A percentile compares a stretch with the other conserved stretches of the same genome.
phyloP scores from a whole-genome alignment of 2,888 invertebrate species.

The Herminia tarsipennalis region DNA sequence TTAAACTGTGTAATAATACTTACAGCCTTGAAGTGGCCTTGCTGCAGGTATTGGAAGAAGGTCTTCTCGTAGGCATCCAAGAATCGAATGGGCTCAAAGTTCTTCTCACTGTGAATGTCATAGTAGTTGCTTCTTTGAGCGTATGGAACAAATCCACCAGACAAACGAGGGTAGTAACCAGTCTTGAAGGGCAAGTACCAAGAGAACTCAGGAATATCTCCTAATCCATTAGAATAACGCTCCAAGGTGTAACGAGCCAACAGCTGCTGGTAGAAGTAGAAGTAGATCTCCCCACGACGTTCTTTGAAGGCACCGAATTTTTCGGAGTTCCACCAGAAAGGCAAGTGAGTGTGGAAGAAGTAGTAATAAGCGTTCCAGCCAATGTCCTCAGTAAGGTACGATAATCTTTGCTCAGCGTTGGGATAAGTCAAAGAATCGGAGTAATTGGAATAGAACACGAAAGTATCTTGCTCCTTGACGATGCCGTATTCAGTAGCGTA shows the following conservation, averaged over 20 bases:
- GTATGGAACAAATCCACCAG: slow-evolving; percentile 70
- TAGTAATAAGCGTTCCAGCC: slow-evolving; percentile 89
- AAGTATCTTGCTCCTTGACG: slow-evolving; percentile 66
- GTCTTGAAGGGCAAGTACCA: slow-evolving; percentile 85
- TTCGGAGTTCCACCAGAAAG: slow-evolving; percentile 87
- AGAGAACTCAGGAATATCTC: slow-evolving; percentile 86
- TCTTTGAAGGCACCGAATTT: slow-evolving; percentile 78
- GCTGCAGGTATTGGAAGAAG: slow-evolving; percentile 78
- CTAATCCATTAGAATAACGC: slow-evolving; percentile 87
- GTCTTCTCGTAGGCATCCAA: slow-evolving; percentile 86
- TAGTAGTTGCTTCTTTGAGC: slow-evolving; percentile 86
- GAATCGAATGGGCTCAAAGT: slow-evolving; percentile 77
- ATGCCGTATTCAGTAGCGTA: slow-evolving; percentile 2
- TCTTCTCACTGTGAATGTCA: slow-evolving; percentile 80
- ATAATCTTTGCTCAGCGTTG: slow-evolving; percentile 85
- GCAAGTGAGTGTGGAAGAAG: slow-evolving; percentile 86
- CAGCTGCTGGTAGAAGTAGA: slow-evolving; percentile 88
- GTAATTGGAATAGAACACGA: slow-evolving; percentile 85
- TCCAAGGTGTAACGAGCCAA: slow-evolving; percentile 89
- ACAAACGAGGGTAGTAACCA: slow-evolving; percentile 61
- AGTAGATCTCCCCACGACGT: slow-evolving; percentile 88
- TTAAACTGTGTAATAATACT: slow-evolving; percentile 19
- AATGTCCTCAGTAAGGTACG: slow-evolving; percentile 90
- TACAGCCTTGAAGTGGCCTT: slow-evolving; percentile 87
- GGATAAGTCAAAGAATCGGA: slow-evolving; percentile 80